Base-by-base conservation (phyloP, 2,888 invertebrate species). In the Cylindroiulus punctatus region DNA sequence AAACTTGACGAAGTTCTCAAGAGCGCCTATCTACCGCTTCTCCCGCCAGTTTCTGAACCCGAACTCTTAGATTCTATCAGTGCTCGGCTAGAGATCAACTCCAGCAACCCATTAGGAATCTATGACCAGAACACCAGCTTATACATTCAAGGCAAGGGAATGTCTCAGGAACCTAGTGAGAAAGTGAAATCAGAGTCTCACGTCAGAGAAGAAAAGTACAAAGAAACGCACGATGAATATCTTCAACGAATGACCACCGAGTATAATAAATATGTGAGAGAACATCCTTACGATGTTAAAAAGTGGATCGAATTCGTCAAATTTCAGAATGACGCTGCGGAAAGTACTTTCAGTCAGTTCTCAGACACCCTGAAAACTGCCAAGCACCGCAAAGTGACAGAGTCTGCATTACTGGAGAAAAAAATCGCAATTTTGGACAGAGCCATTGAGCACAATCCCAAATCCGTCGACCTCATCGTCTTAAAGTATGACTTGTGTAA, bases 281-380 rank as follows among this genome's bases (percentile, higher is more conserved):
- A 90, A 42, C 88, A 90, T 47, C 91, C 92, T 22, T 85, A 88
- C 19, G 89, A 91, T 89, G 88, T 91, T 12, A 86, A 89, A 42
- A 87, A 90, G 36, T 92, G 92, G 92, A 87, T 92, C 12, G 90
- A 91, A 42, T 91, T 92, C 90, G 89, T 92, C 4, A 88, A 89
- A n/a, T 91, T 91, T 88, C 92, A 92, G 88, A 91, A 91, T 86
- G 88, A 89, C 32, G 85, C 44, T 42, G 82, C 42, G 19, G 30
- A 19, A 10, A 32, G 36, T 26, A 57, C 19, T 32, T 30, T 30
- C 65, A 10, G 32, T 65, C 36, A 36, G 22, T 82, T 82, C 17
- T 36, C 82, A 36, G 42, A 82, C 36, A 4, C 17, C 2, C 44
- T 65, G n/a, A 85, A 52, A 14, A 85, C 57, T 2, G 44, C 40